Evolutionary conservation across 2,113 vertebrate species (phyloP), one percentile per base, ranked within the genome.

Genomic region (Hipposideros armiger): DNA sequence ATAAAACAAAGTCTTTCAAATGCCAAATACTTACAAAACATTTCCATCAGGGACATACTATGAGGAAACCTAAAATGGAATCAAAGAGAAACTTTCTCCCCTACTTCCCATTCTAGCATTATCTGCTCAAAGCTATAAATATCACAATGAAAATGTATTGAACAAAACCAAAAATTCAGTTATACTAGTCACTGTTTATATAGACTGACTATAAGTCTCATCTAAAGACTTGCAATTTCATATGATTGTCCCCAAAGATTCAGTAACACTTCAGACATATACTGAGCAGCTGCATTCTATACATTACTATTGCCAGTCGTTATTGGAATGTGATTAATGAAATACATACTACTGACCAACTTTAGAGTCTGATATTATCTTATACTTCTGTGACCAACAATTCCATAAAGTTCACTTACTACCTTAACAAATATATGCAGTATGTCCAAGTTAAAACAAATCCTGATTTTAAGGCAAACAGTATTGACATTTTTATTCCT

Each of bases 351-450:
- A 32, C 36, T 67, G 30, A 90, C 47, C 45, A 45, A 67, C 16
- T 73, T 13, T 66, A 36, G 20, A 60, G 40, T 91, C 67, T 30
- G 28, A 73, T 62, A 42, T 24, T 28, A 42, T 54, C n/a, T 83
- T 73, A n/a, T 4, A 58, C 45, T 88, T 89, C 52, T 47, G 10
- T 80, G 50, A 66, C 64, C 36, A 87, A 20, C 22, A 30, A 95
- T 80, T 95, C 95, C 28, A 89, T 91, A 42, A 83, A n/a, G 72
- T 80, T 81, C 83, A 54, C 42, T 91, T 69, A 64, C 20, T 52
- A 81, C 22, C 66, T 52, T 64, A 91, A 85, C 52, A 91, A 91
- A 74, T 42, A 32, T 15, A 76, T 66, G 26, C 36, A 45, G 36
- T 52, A 69, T 19, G 40, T 82, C 60, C 84, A 67, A 82, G 82